A percentile compares a stretch with the other conserved stretches of the same genome.
Evolutionary conservation across 2,113 vertebrate species (phyloP).

Genomic region (Oxyura jamaicensis): DNA sequence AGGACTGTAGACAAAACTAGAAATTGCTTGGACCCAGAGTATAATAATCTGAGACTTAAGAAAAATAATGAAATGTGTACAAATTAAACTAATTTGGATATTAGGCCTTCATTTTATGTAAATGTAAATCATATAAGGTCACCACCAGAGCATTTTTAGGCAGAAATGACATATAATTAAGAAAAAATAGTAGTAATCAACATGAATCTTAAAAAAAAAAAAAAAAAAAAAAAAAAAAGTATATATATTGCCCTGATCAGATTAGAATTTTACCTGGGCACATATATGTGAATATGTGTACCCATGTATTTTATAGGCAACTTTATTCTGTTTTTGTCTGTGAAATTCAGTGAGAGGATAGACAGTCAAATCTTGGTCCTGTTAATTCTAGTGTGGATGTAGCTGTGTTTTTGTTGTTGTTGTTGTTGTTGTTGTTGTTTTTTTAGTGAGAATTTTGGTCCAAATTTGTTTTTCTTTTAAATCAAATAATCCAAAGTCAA

Average conservation of each 20-base stretch:
- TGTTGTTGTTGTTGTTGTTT: background rate
- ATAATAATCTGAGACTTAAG: background rate
- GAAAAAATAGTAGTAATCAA: background rate
- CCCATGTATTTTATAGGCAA: background rate
- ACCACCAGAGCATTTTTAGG: background rate
- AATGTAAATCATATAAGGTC: background rate
- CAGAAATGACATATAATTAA: background rate
- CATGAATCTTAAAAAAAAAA: background rate
- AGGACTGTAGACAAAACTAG: background rate
- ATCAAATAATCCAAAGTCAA: background rate
- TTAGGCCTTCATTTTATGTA: background rate
- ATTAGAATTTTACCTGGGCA: background rate
- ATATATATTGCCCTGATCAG: background rate
- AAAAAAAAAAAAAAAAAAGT: no score
- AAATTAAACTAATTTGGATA: background rate
- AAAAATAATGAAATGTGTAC: background rate
- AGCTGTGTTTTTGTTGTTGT: background rate
- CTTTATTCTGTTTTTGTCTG: background rate
- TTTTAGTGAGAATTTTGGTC: background rate
- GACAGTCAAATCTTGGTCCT: background rate
- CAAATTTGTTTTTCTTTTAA: background rate
- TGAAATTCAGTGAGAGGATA: background rate
- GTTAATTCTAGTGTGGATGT: background rate
- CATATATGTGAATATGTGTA: fast-evolving
- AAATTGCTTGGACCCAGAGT: background rate